These are phyloP conservation scores for Calliphora vicina DNA, from an alignment of 1,140 invertebrate genomes.

Conservation along the genomic window DNA sequence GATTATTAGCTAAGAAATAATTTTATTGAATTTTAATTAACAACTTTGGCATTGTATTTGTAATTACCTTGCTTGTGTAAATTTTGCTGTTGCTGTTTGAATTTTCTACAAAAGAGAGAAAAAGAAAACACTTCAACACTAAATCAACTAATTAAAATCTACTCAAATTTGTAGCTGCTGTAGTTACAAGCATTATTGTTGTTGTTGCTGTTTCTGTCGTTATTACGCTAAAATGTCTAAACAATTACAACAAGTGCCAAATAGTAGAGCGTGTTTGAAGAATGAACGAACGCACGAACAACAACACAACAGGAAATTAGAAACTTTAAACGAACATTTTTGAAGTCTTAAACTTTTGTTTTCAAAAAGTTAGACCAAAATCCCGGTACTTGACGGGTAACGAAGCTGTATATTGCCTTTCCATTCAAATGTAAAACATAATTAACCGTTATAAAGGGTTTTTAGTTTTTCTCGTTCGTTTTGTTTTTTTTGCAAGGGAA, in stretches of 20 bases:
- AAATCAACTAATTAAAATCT: slow-evolving; percentile 6
- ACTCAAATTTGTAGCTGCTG: not conserved
- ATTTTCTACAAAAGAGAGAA: too few relatives aligned
- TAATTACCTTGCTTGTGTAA: too few relatives aligned
- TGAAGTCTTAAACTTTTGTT: not conserved
- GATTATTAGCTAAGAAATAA: too few relatives aligned
- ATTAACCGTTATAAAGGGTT: not conserved
- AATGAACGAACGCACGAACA: not conserved
- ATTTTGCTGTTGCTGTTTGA: too few relatives aligned
- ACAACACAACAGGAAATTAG: not conserved
- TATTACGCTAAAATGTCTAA: not conserved
- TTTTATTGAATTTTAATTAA: too few relatives aligned
- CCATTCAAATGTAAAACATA: not conserved
- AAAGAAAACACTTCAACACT: not conserved
- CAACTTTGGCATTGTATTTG: too few relatives aligned
- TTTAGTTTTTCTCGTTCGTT: too few relatives aligned
- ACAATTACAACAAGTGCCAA: not conserved
- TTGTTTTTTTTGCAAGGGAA: not conserved
- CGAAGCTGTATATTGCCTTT: not conserved
- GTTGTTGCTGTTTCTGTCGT: not conserved
- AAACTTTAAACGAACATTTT: not conserved
- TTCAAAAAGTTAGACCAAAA: not conserved
- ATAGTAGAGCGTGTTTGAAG: not conserved
- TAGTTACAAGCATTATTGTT: not conserved
- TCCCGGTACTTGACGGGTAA: not conserved